These are phyloP conservation scores for Eucera pruinosa DNA, from an alignment of 2,888 invertebrate genomes.

Conservation along the genomic window DNA sequence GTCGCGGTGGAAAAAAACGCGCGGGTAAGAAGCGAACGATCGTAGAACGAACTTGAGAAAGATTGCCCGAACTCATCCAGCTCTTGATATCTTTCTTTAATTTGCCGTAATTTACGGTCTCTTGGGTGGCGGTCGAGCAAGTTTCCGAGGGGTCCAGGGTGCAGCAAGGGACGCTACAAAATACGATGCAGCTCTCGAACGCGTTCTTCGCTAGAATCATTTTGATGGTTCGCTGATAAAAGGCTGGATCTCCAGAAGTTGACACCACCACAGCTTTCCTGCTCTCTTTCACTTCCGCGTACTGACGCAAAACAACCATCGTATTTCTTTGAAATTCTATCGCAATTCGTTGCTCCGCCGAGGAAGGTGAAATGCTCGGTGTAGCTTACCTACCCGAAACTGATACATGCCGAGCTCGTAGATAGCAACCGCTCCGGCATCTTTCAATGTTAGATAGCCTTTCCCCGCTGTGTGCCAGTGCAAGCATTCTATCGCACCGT, in stretches of 20 bases:
- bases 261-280: constrained; percentile 86
- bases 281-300: constrained; percentile 78
- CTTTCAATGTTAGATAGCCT: constrained; percentile 85
- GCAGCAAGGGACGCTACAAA: constrained; percentile 85
- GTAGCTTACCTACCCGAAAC: constrained; percentile 79
- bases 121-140: constrained; percentile 79
- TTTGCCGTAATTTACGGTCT: constrained; percentile 81
- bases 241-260: constrained; percentile 86
- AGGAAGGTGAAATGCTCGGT: too few relatives aligned
- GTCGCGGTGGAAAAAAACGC: too few relatives aligned
- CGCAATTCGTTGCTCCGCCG: too few relatives aligned
- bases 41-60: constrained; percentile 65
- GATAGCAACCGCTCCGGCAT: constrained; percentile 87
- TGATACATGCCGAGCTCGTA: constrained; percentile 86
- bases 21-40: too few relatives aligned
- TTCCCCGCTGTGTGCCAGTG: constrained; percentile 89
- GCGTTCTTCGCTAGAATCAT: constrained; percentile 87
- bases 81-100: constrained; percentile 84
- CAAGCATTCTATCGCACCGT: constrained; percentile 87
- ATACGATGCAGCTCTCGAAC: constrained; percentile 87
- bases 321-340: neutral
- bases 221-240: constrained; percentile 86
- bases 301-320: constrained; percentile 76
- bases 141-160: constrained; percentile 4
- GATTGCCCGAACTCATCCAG: constrained; percentile 85